These are phyloP conservation scores for Phrynosoma blainvillii DNA, from an alignment of 2,113 vertebrate species.

Conservation along the genomic window DNA sequence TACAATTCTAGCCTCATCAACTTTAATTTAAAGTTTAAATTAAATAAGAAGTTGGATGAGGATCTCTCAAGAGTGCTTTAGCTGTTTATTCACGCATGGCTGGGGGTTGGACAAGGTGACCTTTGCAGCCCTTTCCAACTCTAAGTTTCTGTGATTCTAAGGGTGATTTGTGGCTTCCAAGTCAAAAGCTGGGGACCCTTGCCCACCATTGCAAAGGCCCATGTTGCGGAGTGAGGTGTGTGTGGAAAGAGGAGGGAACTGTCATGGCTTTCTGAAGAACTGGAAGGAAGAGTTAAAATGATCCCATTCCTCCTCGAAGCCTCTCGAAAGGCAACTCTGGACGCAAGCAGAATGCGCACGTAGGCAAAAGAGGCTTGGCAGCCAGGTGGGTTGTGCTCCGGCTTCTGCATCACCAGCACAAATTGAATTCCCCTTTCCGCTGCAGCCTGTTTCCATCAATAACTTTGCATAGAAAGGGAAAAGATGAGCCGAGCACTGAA, in stretches of 20 bases:
- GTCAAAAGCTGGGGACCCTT: background rate
- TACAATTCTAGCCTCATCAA: too few species aligned
- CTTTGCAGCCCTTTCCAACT: too few species aligned
- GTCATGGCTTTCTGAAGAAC: background rate
- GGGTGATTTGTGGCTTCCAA: too few species aligned
- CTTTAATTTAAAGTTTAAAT: too few species aligned
- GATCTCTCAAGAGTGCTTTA: too few species aligned
- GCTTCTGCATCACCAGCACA: background rate
- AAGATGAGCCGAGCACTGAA: background rate
- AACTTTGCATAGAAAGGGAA: fast-evolving
- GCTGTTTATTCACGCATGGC: too few species aligned
- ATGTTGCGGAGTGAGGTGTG: background rate
- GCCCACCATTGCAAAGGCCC: too few species aligned
- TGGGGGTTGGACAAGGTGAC: too few species aligned
- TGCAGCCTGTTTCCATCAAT: background rate
- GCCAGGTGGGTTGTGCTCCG: fast-evolving
- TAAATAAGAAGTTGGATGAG: too few species aligned
- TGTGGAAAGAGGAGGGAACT: background rate
- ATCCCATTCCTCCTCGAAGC: background rate
- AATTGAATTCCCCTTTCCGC: background rate
- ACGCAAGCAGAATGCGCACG: fast-evolving
- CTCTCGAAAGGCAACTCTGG: background rate
- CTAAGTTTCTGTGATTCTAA: too few species aligned
- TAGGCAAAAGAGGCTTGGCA: background rate
- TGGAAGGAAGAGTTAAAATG: background rate